A percentile compares a stretch with the other conserved stretches of the same genome.
phyloP scores from a whole-genome alignment of 2,888 invertebrate genomes.

The Ophion costatus region DNA sequence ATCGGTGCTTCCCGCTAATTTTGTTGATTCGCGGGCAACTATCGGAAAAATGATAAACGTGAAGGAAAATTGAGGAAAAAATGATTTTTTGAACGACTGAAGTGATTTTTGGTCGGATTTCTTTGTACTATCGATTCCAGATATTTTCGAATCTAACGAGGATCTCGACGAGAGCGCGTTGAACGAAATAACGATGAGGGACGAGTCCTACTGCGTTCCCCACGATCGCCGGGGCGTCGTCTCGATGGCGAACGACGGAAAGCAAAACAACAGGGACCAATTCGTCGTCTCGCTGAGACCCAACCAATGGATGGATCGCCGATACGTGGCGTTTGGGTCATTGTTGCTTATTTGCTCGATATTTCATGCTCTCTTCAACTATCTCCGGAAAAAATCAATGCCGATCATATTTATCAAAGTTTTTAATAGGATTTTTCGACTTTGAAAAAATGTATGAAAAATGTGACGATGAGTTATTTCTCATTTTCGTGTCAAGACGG shows the following conservation, averaged over 20 bases:
- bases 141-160: constrained; percentile 39
- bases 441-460: too few species aligned
- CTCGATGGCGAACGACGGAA: constrained; percentile 89
- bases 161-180: constrained; percentile 81
- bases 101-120: not conserved
- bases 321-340: constrained; percentile 90
- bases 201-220: constrained; percentile 88
- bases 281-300: constrained; percentile 89
- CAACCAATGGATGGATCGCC: constrained; percentile 89
- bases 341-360: not conserved
- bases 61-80: too few species aligned
- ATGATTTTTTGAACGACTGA: not conserved
- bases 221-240: constrained; percentile 88
- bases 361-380: not conserved
- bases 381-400: not conserved
- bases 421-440: too few species aligned
- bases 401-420: too few species aligned
- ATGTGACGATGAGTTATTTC: too few species aligned
- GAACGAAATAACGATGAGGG: constrained; percentile 83
- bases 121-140: constrained; percentile 34
- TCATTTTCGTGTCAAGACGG: too few species aligned
- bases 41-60: too few species aligned
- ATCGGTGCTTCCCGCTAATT: not conserved
- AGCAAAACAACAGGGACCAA: constrained; percentile 89
- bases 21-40: too few species aligned